Conservation (phyloP, 53 echinoderm and acorn worm genomes). For the Actinopyga echinites region DNA sequence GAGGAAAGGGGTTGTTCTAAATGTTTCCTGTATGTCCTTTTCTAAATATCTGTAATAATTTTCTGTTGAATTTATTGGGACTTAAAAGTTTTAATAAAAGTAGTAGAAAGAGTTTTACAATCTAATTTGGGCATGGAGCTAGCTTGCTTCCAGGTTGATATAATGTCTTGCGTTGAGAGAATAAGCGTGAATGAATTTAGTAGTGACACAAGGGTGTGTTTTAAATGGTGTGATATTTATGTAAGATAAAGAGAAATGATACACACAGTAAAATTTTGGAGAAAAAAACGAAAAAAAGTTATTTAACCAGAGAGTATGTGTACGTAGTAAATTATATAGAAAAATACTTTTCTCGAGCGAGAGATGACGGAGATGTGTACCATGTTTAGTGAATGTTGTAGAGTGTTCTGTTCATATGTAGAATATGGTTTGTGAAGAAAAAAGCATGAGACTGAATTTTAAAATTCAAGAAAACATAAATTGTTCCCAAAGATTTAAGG, state of each 20-base stretch:
- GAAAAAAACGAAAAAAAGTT: not conserved
- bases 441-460: not conserved
- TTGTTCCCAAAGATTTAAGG: not conserved
- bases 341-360: not conserved
- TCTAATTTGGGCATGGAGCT: no score
- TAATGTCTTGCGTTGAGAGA: no score
- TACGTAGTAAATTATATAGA: constrained; percentile 43
- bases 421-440: constrained; percentile 6
- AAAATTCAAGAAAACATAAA: not conserved
- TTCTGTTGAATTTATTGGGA: no score
- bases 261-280: not conserved
- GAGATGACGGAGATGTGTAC: not conserved
- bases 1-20: no score
- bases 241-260: constrained; percentile 7
- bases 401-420: constrained; percentile 7
- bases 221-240: not conserved
- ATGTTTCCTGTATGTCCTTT: no score
- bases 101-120: no score
- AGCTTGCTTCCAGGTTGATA: no score
- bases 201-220: not conserved
- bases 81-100: no score
- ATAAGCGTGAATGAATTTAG: not conserved
- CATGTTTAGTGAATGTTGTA: constrained; percentile 30
- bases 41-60: no score
- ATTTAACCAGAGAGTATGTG: constrained; percentile 40